Evolutionary conservation across 2,113 vertebrate species (phyloP).

Genomic region (Tragelaphus strepsiceros): DNA sequence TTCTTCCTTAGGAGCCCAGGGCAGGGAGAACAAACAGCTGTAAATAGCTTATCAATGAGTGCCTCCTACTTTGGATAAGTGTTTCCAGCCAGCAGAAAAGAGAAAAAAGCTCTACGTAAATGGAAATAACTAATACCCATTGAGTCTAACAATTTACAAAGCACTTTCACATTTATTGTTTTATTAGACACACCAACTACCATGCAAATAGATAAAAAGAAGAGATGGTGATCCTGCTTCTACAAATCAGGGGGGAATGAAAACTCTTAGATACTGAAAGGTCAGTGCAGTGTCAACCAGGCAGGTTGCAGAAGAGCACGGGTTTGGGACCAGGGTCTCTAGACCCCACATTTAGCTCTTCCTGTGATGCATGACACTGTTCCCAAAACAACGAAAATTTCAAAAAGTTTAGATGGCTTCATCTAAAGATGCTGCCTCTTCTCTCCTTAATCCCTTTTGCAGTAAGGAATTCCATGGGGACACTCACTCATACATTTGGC

Average conservation of each 20-base stretch:
- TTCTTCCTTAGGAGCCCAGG: constrained; percentile 30
- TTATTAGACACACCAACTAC: constrained; percentile 5
- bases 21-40: constrained; percentile 23
- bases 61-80: constrained; percentile 49
- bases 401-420: constrained; percentile 22
- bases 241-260: neutral
- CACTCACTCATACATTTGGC: constrained; percentile 64
- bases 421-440: constrained; percentile 41
- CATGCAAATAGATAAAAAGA: neutral
- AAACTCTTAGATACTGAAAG: neutral
- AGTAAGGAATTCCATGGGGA: constrained; percentile 65
- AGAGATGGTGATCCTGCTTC: neutral
- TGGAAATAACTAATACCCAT: constrained; percentile 36
- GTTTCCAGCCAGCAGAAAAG: constrained; percentile 27
- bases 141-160: constrained; percentile 31
- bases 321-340: neutral
- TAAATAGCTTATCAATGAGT: constrained; percentile 55
- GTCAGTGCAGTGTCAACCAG: neutral
- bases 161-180: neutral
- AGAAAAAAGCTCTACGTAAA: constrained; percentile 35
- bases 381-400: neutral
- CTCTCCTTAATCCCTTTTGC: constrained; percentile 15
- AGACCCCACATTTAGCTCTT: neutral
- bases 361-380: neutral
- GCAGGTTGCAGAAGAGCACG: neutral